Percentiles rank a stretch among this genome's conserved stretches.
These are phyloP conservation scores for Oncorhynchus mykiss DNA, from an alignment of 2,113 vertebrate species.

Conservation along the genomic window DNA sequence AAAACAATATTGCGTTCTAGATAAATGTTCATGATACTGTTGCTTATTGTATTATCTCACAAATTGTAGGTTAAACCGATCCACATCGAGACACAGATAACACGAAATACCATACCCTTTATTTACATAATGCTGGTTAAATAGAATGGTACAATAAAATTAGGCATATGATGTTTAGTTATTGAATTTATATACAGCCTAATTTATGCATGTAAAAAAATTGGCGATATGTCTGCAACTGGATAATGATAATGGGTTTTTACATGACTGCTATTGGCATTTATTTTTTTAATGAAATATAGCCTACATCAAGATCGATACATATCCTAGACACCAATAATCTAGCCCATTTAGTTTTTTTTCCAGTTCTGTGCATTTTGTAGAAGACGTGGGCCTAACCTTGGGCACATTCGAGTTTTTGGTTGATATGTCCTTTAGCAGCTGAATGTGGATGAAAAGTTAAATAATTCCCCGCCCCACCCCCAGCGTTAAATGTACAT, in stretches of 20 bases:
- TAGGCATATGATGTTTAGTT: conserved; percentile 73
- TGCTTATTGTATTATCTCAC: not conserved
- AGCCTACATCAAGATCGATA: conserved; percentile 23
- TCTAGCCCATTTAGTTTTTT: not conserved
- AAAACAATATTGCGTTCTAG: not conserved
- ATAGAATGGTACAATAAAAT: conserved; percentile 83
- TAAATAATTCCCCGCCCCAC: conserved; percentile 51
- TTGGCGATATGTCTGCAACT: conserved; percentile 27
- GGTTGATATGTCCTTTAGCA: conserved; percentile 56
- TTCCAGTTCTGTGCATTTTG: not conserved
- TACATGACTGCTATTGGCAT: conserved; percentile 29
- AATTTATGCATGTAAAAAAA: conserved; percentile 31
- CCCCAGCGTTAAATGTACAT: conserved; percentile 45
- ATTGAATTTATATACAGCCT: conserved; percentile 77
- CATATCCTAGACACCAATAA: conserved; percentile 11
- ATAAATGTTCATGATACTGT: not conserved
- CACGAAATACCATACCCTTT: conserved; percentile 79
- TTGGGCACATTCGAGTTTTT: conserved; percentile 48
- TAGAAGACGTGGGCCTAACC: not conserved
- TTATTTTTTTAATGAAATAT: conserved; percentile 6
- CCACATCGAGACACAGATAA: conserved; percentile 7
- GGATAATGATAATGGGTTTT: conserved; percentile 16
- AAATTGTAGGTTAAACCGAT: not conserved
- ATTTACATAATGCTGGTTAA: conserved; percentile 84
- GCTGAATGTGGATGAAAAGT: conserved; percentile 46